phyloP scores from a whole-genome alignment of 2,113 vertebrate genomes.

The Channa argus region DNA sequence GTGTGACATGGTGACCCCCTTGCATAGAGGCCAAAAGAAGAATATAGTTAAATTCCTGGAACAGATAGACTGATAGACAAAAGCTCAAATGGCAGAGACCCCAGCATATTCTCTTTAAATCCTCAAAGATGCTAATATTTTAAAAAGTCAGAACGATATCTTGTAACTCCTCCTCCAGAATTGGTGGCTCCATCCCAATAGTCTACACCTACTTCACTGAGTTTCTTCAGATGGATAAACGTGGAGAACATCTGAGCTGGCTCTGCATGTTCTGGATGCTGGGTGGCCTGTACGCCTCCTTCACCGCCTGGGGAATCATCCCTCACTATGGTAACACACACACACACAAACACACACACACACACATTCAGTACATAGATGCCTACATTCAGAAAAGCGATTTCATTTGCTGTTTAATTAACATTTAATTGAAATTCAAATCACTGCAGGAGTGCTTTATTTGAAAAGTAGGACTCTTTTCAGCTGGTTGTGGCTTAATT shows the following conservation, averaged over 20 bases:
- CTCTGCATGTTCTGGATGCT: slow-evolving; percentile 91
- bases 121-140: neutral
- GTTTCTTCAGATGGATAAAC: slow-evolving; percentile 96
- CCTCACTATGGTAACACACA: slow-evolving; percentile 91
- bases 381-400: neutral
- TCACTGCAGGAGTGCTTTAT: neutral
- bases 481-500: neutral
- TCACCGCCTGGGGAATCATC: slow-evolving; percentile 97
- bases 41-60: no score
- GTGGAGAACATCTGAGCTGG: slow-evolving; percentile 98
- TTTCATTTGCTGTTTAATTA: neutral
- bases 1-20: no score
- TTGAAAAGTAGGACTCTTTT: neutral
- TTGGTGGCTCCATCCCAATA: slow-evolving; percentile 94
- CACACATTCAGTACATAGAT: neutral
- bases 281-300: slow-evolving; percentile 95
- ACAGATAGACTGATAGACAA: no score
- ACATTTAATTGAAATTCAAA: slow-evolving; percentile 7
- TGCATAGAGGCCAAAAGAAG: no score
- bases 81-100: no score
- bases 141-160: neutral
- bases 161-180: slow-evolving; percentile 78
- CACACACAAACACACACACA: neutral
- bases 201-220: slow-evolving; percentile 98
- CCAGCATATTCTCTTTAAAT: no score